These are phyloP conservation scores for Drusus annulatus DNA, from an alignment of 1,140 invertebrate genomes.

Conservation along the genomic window DNA sequence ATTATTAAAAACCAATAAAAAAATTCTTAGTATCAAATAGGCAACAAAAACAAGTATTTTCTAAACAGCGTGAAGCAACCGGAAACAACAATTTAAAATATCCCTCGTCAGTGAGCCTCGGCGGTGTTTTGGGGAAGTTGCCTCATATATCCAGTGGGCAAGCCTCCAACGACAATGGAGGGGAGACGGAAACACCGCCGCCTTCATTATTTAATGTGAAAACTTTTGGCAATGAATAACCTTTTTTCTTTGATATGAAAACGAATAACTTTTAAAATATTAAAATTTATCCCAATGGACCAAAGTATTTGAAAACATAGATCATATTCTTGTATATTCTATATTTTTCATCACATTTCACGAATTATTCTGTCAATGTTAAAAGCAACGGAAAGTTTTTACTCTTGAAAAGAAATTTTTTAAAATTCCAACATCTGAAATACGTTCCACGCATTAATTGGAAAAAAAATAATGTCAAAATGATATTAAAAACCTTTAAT, in stretches of 20 bases:
- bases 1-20: too few species aligned
- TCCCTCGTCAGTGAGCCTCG: not conserved
- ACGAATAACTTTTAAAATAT: slow-evolving; percentile 3
- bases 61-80: not conserved
- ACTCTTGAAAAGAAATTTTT: too few species aligned
- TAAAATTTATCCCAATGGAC: not conserved
- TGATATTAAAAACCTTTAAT: too few species aligned
- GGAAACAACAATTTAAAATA: slow-evolving; percentile 3
- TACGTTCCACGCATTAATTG: too few species aligned
- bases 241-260: not conserved
- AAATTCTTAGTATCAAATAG: too few species aligned
- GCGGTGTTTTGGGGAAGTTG: not conserved
- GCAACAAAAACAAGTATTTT: too few species aligned
- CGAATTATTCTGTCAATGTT: too few species aligned
- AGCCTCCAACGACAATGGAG: not conserved
- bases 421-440: too few species aligned
- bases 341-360: too few species aligned
- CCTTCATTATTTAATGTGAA: slow-evolving; percentile 33
- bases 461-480: too few species aligned
- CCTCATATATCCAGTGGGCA: not conserved
- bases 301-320: not conserved
- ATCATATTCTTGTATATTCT: too few species aligned
- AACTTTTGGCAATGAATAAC: slow-evolving; percentile 36
- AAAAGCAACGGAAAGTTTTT: too few species aligned
- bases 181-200: not conserved